Conservation (phyloP, 2,113 vertebrate species). For the Sminthopsis crassicaudata region DNA sequence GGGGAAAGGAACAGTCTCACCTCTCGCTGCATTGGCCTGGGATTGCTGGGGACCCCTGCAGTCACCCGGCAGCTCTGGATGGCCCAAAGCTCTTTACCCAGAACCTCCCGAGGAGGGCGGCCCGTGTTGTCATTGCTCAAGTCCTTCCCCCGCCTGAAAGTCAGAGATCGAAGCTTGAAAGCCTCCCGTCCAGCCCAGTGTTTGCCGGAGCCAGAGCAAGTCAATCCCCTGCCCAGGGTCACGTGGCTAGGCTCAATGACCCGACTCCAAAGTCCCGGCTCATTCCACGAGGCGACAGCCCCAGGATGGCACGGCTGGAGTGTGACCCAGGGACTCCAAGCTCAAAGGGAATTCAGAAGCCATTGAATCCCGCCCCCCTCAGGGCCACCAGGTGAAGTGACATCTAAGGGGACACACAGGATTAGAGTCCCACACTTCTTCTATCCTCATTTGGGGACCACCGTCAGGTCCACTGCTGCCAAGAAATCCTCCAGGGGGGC, state of each 20-base stretch:
- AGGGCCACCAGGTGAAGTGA: background rate
- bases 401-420: background rate
- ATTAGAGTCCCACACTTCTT: background rate
- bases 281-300: background rate
- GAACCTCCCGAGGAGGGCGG: too few relatives aligned
- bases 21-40: background rate
- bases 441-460: background rate
- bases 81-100: too few relatives aligned
- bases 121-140: background rate
- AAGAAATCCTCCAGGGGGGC: background rate
- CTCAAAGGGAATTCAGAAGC: background rate
- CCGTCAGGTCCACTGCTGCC: too few relatives aligned
- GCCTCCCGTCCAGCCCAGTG: background rate
- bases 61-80: too few relatives aligned
- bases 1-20: too few relatives aligned
- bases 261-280: background rate
- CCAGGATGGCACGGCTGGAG: background rate
- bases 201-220: background rate
- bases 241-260: too few relatives aligned
- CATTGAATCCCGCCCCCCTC: background rate
- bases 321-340: background rate
- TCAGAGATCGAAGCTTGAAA: background rate
- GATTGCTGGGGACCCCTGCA: background rate
- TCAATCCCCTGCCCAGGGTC: too few relatives aligned
- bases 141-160: too few relatives aligned